A percentile compares a stretch with the other conserved stretches of the same genome.
Evolutionary conservation across 2,797 vertebrate species (phyloP).

Genomic region (Poeciliopsis gracilis): DNA sequence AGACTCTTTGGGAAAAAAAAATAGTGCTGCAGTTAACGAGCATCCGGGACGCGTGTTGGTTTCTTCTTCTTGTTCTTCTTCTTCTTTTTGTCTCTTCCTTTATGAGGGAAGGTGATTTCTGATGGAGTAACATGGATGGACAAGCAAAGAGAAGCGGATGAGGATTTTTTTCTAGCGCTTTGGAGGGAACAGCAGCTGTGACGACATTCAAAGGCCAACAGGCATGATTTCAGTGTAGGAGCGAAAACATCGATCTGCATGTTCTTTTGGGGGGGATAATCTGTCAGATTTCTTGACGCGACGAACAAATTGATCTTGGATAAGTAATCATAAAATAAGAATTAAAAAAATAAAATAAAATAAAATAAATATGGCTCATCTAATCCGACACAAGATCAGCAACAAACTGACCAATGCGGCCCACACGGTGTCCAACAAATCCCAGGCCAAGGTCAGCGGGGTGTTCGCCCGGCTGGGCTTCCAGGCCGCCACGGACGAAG

Average conservation of each 20-base stretch:
- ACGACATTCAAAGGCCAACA: slow-evolving; percentile 57
- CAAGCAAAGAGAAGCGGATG: slow-evolving; percentile 68
- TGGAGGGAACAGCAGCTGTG: slow-evolving; percentile 21
- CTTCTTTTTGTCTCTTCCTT: slow-evolving; percentile 10
- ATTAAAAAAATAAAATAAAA: too few species aligned
- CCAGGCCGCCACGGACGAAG: slow-evolving; percentile 94
- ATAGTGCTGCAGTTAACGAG: slow-evolving; percentile 27
- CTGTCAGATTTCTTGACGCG: slow-evolving; percentile 7
- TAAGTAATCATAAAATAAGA: slow-evolving; percentile 1
- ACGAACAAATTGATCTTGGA: slow-evolving; percentile 26
- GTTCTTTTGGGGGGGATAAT: slow-evolving; percentile 11
- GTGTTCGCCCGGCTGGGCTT: slow-evolving; percentile 95
- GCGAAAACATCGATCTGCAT: slow-evolving; percentile 16
- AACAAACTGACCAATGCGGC: slow-evolving; percentile 93
- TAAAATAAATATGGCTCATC: slow-evolving; percentile 85
- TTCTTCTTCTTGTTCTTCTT: neutral
- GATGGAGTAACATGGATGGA: slow-evolving; percentile 81
- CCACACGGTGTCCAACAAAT: slow-evolving; percentile 91
- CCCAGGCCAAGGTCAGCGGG: slow-evolving; percentile 94
- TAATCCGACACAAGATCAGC: slow-evolving; percentile 92
- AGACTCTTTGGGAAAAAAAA: slow-evolving; percentile 27
- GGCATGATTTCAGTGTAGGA: slow-evolving; percentile 67
- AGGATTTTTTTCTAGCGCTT: slow-evolving; percentile 59
- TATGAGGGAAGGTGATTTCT: slow-evolving; percentile 31
- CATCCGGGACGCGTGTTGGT: slow-evolving; percentile 28